Percentiles rank a stretch among this genome's conserved stretches.
Evolutionary conservation across 2,797 vertebrate species (phyloP).

Genomic region (Smutsia gigantea): DNA sequence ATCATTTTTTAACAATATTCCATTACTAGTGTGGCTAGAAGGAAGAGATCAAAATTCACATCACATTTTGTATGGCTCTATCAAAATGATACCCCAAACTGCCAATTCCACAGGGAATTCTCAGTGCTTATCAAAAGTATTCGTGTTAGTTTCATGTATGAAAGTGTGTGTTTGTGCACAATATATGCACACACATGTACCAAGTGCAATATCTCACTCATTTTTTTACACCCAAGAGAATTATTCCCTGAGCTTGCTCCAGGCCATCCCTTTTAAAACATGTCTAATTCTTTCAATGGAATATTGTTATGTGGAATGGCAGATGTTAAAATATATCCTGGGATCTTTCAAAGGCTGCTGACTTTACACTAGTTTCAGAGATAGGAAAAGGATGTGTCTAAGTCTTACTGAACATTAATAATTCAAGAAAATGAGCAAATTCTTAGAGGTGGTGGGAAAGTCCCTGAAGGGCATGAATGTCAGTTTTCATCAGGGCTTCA

Average conservation of each 20-base stretch:
- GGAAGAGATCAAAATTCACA: constrained; percentile 73
- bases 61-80: constrained; percentile 66
- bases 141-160: constrained; percentile 67
- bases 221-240: constrained; percentile 75
- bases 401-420: constrained; percentile 76
- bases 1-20: constrained; percentile 54
- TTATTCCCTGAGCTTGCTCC: constrained; percentile 81
- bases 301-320: constrained; percentile 68
- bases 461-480: constrained; percentile 62
- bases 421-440: constrained; percentile 74
- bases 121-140: constrained; percentile 81
- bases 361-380: constrained; percentile 65
- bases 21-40: constrained; percentile 67
- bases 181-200: constrained; percentile 11
- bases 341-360: constrained; percentile 65
- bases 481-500: constrained; percentile 59
- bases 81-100: constrained; percentile 74
- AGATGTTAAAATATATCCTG: constrained; percentile 72
- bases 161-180: constrained; percentile 65
- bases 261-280: constrained; percentile 78
- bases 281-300: constrained; percentile 77
- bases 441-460: constrained; percentile 43
- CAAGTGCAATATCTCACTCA: constrained; percentile 70
- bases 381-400: constrained; percentile 57
- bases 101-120: constrained; percentile 75